Conservation (phyloP, 2,113 vertebrate species). For the Thamnophis sirtalis region DNA sequence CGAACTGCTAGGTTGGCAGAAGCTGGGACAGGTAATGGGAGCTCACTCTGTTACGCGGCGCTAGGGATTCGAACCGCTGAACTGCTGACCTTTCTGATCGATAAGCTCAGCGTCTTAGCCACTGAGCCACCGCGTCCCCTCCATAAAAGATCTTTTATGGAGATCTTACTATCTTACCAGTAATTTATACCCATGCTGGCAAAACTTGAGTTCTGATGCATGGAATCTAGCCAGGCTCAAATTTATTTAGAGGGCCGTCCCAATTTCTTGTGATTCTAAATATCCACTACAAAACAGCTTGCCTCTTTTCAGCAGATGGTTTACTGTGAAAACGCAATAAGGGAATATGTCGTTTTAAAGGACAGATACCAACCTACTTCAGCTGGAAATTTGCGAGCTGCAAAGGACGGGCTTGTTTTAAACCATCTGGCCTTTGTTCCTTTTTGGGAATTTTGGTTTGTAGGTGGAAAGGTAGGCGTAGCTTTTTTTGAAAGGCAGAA, state of each 20-base stretch:
- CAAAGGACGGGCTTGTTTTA: background rate
- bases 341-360: background rate
- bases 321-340: background rate
- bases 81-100: too few species aligned
- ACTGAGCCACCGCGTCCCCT: too few species aligned
- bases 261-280: background rate
- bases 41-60: too few species aligned
- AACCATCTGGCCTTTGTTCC: constrained; percentile 1
- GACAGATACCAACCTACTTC: background rate
- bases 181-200: background rate
- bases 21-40: too few species aligned
- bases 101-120: too few species aligned
- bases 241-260: background rate
- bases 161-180: background rate
- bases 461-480: background rate
- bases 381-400: background rate
- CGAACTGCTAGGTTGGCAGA: too few species aligned
- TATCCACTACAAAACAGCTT: background rate
- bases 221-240: background rate
- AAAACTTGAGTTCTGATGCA: background rate
- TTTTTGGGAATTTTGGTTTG: constrained; percentile 4
- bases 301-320: background rate
- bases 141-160: background rate
- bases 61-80: too few species aligned
- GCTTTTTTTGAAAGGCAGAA: accelerated